A percentile compares a stretch with the other conserved stretches of the same genome.
Conservation (phyloP, 2,797 vertebrate species). For the Molossus molossus region DNA sequence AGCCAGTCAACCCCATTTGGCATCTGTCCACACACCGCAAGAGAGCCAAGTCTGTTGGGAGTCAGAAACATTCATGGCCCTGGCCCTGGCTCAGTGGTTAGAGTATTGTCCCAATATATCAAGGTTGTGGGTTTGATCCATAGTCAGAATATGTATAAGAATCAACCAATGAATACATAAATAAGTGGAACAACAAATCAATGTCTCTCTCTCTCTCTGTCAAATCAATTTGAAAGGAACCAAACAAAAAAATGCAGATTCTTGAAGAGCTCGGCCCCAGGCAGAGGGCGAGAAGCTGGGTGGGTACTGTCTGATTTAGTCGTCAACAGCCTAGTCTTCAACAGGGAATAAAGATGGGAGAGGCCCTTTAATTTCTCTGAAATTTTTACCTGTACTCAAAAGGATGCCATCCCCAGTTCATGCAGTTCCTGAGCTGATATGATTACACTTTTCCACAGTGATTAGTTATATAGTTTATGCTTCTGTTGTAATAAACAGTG, state of each 20-base stretch:
- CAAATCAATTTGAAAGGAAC: no score
- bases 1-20: background rate
- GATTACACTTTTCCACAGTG: background rate
- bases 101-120: no score
- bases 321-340: background rate
- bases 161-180: no score
- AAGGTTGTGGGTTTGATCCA: no score
- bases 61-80: background rate
- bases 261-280: background rate
- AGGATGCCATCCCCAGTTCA: background rate
- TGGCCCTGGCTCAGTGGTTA: no score
- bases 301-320: background rate
- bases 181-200: no score
- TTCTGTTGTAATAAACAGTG: conserved; percentile 46
- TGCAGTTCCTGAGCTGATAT: background rate
- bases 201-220: no score
- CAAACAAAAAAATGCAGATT: background rate
- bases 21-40: background rate
- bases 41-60: background rate
- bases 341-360: background rate
- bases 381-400: background rate
- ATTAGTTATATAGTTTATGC: background rate
- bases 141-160: no score
- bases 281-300: background rate
- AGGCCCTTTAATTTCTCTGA: conserved; percentile 1